phyloP scores from a whole-genome alignment of 2,797 vertebrate species.

The Sphenopsis melanotis region DNA sequence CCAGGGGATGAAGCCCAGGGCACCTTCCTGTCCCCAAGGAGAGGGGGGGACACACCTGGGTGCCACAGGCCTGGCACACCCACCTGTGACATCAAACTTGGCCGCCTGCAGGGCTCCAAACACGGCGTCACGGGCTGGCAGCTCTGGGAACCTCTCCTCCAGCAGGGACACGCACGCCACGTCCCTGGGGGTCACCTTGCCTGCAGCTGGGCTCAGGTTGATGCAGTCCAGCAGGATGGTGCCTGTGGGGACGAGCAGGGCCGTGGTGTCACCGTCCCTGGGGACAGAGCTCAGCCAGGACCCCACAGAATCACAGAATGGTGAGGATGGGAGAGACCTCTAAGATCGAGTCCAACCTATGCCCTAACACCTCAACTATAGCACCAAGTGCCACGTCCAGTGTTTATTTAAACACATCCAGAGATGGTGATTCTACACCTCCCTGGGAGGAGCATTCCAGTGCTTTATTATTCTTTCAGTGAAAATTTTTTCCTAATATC shows the following conservation, averaged over 20 bases:
- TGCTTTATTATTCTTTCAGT: no score
- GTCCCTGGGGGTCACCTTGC: constrained; percentile 89
- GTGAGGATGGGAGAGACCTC: no score
- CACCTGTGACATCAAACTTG: constrained; percentile 91
- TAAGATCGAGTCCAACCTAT: no score
- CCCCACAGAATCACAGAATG: no score
- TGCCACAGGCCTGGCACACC: fast-evolving
- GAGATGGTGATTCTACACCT: no score
- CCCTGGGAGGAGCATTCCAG: no score
- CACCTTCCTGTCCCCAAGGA: fast-evolving
- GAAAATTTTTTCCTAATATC: no score
- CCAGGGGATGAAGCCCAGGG: not conserved
- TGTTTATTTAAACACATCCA: no score
- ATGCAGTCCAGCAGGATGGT: constrained; percentile 90
- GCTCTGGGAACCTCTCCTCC: constrained; percentile 80
- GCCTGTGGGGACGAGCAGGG: constrained; percentile 50
- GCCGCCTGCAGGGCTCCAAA: constrained; percentile 84
- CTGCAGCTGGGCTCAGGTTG: constrained; percentile 86
- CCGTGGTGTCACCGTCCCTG: fast-evolving
- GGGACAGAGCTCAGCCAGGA: fast-evolving
- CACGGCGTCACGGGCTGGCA: constrained; percentile 78
- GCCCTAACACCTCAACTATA: no score
- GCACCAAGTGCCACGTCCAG: no score
- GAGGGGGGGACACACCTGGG: fast-evolving
- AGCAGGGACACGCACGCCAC: constrained; percentile 70